Evolutionary conservation across 2,888 invertebrate genomes (phyloP).

Genomic region (Oligia fasciuncula): DNA sequence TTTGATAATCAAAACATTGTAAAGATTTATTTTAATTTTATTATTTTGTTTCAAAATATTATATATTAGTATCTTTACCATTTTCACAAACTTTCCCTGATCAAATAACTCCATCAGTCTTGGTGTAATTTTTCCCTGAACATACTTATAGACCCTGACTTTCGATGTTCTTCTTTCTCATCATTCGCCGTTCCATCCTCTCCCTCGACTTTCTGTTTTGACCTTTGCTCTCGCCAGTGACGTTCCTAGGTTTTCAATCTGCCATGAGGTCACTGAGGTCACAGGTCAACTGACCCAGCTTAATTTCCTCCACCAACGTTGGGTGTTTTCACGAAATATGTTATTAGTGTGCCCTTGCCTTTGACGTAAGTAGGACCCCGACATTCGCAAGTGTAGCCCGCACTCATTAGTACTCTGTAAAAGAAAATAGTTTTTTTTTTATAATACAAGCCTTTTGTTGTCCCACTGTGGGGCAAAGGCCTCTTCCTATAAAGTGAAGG

Average conservation of each 20-base stretch:
- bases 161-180: slow-evolving; percentile 22
- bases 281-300: slow-evolving; percentile 39
- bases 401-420: slow-evolving; percentile 93
- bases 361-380: slow-evolving; percentile 98
- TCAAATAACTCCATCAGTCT: not conserved
- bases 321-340: slow-evolving; percentile 97
- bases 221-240: slow-evolving; percentile 19
- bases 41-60: not conserved
- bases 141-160: slow-evolving; percentile 24
- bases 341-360: slow-evolving; percentile 97
- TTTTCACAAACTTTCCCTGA: not conserved
- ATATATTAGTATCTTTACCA: not conserved
- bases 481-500: not conserved
- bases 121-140: not conserved
- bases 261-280: slow-evolving; percentile 30
- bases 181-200: not conserved
- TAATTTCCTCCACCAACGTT: slow-evolving; percentile 81
- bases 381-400: slow-evolving; percentile 96
- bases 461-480: not conserved
- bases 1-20: not conserved
- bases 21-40: not conserved
- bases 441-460: not conserved
- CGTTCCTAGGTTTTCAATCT: slow-evolving; percentile 43
- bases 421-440: not conserved
- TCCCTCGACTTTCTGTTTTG: not conserved